These are phyloP conservation scores for Drosophila funebris DNA, from an alignment of 1,140 invertebrate genomes.

Conservation along the genomic window DNA sequence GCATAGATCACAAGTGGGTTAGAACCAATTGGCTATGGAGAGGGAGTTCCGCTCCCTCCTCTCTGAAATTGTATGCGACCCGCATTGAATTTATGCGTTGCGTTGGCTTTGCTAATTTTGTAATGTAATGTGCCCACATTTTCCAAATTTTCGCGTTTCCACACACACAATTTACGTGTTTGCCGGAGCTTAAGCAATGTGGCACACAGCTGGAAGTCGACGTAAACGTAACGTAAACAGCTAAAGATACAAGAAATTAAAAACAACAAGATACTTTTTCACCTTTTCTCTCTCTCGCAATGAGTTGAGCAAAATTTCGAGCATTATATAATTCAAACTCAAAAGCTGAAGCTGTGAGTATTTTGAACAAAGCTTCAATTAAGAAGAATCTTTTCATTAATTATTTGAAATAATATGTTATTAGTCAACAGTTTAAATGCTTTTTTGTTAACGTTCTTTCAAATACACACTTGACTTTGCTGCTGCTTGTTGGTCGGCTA, in stretches of 20 bases:
- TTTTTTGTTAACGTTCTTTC: slow-evolving; percentile 29
- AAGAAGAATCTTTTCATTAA: too few relatives aligned
- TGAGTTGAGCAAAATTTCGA: slow-evolving; percentile 4
- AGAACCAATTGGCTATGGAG: slow-evolving; percentile 38
- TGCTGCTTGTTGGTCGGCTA: slow-evolving; percentile 30
- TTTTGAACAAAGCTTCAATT: too few relatives aligned
- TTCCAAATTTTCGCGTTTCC: background rate
- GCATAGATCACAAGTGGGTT: slow-evolving; percentile 46
- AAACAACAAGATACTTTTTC: background rate
- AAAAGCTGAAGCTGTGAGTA: too few relatives aligned
- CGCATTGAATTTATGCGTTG: slow-evolving; percentile 42
- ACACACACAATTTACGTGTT: background rate
- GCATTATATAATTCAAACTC: too few relatives aligned
- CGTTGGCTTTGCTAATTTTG: background rate
- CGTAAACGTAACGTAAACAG: slow-evolving; percentile 14
- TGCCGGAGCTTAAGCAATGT: slow-evolving; percentile 13
- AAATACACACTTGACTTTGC: slow-evolving; percentile 60
- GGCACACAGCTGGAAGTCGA: slow-evolving; percentile 24
- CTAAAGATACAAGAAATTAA: slow-evolving; percentile 4
- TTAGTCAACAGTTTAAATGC: too few relatives aligned
- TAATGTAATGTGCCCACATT: slow-evolving; percentile 27
- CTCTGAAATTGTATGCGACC: slow-evolving; percentile 34
- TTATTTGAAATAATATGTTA: too few relatives aligned
- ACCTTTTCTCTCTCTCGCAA: slow-evolving; percentile 1
- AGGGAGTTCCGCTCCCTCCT: background rate